phyloP scores from a whole-genome alignment of 1,140 invertebrate genomes.

The Aphelenchoides avenae region DNA sequence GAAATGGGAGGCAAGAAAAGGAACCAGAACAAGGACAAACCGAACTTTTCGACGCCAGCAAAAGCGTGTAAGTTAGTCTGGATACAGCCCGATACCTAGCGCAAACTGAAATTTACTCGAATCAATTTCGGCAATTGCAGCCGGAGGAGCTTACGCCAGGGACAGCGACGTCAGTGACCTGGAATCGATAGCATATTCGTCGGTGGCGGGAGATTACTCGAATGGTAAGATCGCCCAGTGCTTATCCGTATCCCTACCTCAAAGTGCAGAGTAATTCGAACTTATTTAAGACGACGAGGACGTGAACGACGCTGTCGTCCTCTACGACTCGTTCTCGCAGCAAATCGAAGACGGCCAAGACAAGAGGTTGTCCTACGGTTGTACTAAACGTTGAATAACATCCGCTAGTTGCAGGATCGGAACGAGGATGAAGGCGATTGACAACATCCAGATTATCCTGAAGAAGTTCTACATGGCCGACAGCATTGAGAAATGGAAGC shows the following conservation, averaged over 20 bases:
- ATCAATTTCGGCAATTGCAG: background rate
- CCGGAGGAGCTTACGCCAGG: slow-evolving; percentile 3
- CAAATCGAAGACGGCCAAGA: slow-evolving; percentile 38
- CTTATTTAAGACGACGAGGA: slow-evolving; percentile 30
- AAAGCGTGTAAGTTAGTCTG: too few relatives aligned
- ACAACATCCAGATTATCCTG: slow-evolving; percentile 26
- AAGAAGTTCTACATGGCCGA: slow-evolving; percentile 34
- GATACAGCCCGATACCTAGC: too few relatives aligned
- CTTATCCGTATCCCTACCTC: slow-evolving; percentile 18
- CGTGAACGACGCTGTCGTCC: slow-evolving; percentile 8
- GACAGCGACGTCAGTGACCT: slow-evolving; percentile 37
- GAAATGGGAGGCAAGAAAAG: too few relatives aligned
- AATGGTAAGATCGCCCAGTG: slow-evolving; percentile 13
- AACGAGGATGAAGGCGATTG: slow-evolving; percentile 32
- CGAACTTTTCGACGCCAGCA: too few relatives aligned
- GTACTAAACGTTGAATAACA: slow-evolving; percentile 24
- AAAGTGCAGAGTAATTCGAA: slow-evolving; percentile 2
- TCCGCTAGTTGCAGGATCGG: slow-evolving; percentile 23
- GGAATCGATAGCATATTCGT: slow-evolving; percentile 37
- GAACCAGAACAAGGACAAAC: too few relatives aligned
- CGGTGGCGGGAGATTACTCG: slow-evolving; percentile 27
- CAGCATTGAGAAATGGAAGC: slow-evolving; percentile 36
- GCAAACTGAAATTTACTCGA: too few relatives aligned
- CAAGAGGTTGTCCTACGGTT: slow-evolving; percentile 24
- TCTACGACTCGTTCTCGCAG: slow-evolving; percentile 38